A percentile compares a stretch with the other conserved stretches of the same genome.
These are phyloP conservation scores for Nomada fucata DNA, from an alignment of 2,888 invertebrate species.

Conservation along the genomic window DNA sequence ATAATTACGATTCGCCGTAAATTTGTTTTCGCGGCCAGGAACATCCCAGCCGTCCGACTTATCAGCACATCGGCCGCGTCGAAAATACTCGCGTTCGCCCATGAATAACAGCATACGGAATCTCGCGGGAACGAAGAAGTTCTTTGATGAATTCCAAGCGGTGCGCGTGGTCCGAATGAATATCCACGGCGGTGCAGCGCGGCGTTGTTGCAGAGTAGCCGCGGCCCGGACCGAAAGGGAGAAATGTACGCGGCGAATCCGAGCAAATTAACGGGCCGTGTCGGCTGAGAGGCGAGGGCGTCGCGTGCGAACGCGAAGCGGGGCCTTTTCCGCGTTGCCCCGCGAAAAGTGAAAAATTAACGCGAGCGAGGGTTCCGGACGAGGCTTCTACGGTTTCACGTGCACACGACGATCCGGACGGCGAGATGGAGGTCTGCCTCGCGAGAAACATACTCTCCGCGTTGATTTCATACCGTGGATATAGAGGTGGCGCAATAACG, in stretches of 20 bases:
- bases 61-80: no score
- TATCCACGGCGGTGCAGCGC: not conserved
- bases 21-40: no score
- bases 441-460: slow-evolving; percentile 67
- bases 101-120: not conserved
- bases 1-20: no score
- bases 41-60: no score
- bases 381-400: slow-evolving; percentile 29
- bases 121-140: not conserved
- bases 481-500: slow-evolving; percentile 37
- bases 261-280: slow-evolving; percentile 63
- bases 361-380: slow-evolving; percentile 46
- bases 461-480: slow-evolving; percentile 58
- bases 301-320: slow-evolving; percentile 67
- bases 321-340: slow-evolving; percentile 71
- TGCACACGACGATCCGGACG: slow-evolving; percentile 14
- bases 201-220: not conserved
- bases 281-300: slow-evolving; percentile 54
- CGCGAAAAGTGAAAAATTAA: slow-evolving; percentile 65
- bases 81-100: no score
- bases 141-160: slow-evolving; percentile 8
- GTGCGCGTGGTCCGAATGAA: slow-evolving; percentile 23
- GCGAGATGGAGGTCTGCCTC: slow-evolving; percentile 25
- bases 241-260: slow-evolving; percentile 28
- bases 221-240: not conserved